phyloP scores from a whole-genome alignment of 2,797 vertebrate species.

The Sebastolobus alascanus region DNA sequence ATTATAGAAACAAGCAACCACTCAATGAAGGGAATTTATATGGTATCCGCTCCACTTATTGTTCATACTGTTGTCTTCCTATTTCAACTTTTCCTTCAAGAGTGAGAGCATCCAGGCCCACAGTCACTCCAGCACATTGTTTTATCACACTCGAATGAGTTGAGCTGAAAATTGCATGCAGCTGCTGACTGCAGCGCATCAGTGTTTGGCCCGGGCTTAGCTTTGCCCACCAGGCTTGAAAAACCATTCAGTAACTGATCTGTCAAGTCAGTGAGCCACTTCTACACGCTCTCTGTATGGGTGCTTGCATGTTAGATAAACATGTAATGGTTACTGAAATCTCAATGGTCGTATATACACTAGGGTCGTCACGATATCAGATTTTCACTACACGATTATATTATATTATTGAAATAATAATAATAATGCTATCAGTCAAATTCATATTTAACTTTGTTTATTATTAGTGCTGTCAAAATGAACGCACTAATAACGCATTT shows the following conservation, averaged over 20 bases:
- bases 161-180: conserved; percentile 91
- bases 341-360: background rate
- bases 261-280: conserved; percentile 74
- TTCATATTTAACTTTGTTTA: no score
- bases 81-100: conserved; percentile 82
- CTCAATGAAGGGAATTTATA: background rate
- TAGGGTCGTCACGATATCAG: no score
- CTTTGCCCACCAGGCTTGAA: conserved; percentile 88
- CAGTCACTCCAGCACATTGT: conserved; percentile 87
- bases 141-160: conserved; percentile 93
- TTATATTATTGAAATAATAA: no score
- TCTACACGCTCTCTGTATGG: conserved; percentile 7
- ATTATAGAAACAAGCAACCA: background rate
- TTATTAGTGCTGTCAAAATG: no score
- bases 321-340: background rate
- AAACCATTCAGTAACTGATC: conserved; percentile 86
- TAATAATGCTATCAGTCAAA: no score
- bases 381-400: no score
- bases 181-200: conserved; percentile 88
- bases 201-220: conserved; percentile 84
- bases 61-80: conserved; percentile 74
- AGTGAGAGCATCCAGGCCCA: conserved; percentile 87
- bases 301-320: background rate
- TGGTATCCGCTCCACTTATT: conserved; percentile 4
- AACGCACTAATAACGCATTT: no score